These are phyloP conservation scores for Oryzias melastigma DNA, from an alignment of 2,113 vertebrate species.

Conservation along the genomic window DNA sequence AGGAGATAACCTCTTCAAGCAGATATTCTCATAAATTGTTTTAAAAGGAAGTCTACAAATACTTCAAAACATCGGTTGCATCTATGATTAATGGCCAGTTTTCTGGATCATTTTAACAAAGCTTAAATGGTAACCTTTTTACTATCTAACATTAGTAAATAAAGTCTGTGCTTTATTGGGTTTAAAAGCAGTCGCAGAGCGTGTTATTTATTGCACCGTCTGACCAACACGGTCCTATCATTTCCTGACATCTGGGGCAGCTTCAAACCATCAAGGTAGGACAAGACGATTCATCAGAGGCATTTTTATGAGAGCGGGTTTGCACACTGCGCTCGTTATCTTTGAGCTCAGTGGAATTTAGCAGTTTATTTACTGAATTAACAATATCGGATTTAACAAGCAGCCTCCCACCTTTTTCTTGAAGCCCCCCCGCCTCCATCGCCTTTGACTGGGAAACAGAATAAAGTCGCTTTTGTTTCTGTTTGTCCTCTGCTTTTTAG, in stretches of 20 bases:
- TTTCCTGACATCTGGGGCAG: background rate
- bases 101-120: no score
- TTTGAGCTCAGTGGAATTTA: background rate
- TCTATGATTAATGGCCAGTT: no score
- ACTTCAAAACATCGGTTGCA: no score
- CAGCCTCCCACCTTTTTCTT: background rate
- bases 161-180: no score
- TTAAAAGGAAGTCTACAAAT: no score
- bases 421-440: background rate
- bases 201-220: background rate
- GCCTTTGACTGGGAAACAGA: background rate
- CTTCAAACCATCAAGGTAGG: background rate
- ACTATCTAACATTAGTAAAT: no score
- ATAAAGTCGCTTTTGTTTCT: slow-evolving; percentile 5
- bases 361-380: slow-evolving; percentile 15
- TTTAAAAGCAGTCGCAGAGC: no score
- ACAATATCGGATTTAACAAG: slow-evolving; percentile 14
- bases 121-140: no score
- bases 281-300: slow-evolving; percentile 9
- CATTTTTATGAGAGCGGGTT: background rate
- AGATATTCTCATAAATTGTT: no score
- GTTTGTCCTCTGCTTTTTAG: background rate
- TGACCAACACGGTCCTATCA: slow-evolving; percentile 4
- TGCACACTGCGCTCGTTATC: slow-evolving; percentile 8
- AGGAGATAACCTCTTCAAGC: no score